Base-by-base conservation (phyloP, 2,797 vertebrate species). In the Gymnoscopelus microlampas region DNA sequence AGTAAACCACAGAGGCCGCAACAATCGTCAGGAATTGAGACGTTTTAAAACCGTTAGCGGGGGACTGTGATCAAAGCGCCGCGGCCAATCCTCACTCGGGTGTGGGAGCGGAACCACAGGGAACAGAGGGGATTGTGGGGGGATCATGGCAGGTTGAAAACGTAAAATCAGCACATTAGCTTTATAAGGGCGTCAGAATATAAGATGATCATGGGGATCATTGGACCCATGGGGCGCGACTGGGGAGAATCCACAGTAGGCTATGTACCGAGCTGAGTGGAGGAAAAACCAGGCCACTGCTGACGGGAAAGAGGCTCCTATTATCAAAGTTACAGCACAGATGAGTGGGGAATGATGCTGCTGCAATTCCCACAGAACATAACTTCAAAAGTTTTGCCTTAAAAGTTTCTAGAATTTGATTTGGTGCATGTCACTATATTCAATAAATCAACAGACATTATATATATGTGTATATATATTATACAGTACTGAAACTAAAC, bases 141-240 rank as follows among this genome's bases (percentile, higher is more conserved):
- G 91, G 92, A 94, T 94, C 91, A 93, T 35, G 84, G 89, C 86
- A 81, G 89, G 90, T 91, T 92, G 90, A 91, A 93, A 93, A 90
- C 84, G 89, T 92, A 88, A 91, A 93, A 93, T 94, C 92, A 92
- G 91, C 92, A 93, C 91, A 90, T 93, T 93, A 93, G 87, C 91
- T 94, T 93, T 90, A 91, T 91, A 91, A 92, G 90, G 87, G 88
- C 88, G 81, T 89, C 87, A 85, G 89, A 92, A 90, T 90, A 92
- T 88, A 81, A 79, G 88, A 91, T 90, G 89, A 90, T 90, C 87
- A 84, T 44, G 88, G 89, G 87, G 88, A 89, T 89, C 86, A 91
- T 80, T 77, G 91, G 74, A 84, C 89, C 88, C 88, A 75, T 68
- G 76, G 88, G 90, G 83, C 39, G 39, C 39, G 77, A 74, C 74